phyloP scores from a whole-genome alignment of 2,113 vertebrate genomes.

The Poicephalus meyeri region DNA sequence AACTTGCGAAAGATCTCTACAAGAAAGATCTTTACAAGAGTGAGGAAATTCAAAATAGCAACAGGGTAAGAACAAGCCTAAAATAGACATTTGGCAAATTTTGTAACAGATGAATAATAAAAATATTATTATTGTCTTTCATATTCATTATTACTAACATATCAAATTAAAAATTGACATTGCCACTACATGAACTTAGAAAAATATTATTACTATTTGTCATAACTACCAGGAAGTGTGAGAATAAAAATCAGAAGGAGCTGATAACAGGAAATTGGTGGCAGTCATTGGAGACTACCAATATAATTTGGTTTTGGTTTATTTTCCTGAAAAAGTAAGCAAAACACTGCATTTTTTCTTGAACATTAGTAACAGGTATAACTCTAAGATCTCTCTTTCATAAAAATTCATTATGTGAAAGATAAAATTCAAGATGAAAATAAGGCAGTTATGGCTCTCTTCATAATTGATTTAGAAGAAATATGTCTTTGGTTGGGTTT shows the following conservation, averaged over 20 bases:
- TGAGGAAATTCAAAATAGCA: not conserved
- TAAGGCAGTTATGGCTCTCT: not conserved
- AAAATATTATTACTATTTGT: not conserved
- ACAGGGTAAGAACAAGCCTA: not conserved
- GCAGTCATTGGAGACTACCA: not conserved
- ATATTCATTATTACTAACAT: not conserved
- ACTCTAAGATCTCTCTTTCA: not conserved
- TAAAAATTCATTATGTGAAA: not conserved
- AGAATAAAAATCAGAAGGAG: not conserved
- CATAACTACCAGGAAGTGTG: not conserved
- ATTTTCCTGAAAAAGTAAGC: not conserved
- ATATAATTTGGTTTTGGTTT: not conserved
- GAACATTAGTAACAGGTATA: not conserved
- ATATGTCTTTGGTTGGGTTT: not conserved
- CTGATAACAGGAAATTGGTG: not conserved
- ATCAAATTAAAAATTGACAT: not conserved
- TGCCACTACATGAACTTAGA: not conserved
- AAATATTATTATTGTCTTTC: not conserved
- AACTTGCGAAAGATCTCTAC: not conserved
- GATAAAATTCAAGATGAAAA: conserved; percentile 17
- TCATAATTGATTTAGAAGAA: not conserved
- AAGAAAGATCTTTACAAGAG: not conserved
- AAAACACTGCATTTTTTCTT: not conserved
- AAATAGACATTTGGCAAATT: not conserved
- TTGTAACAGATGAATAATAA: not conserved